phyloP scores from a whole-genome alignment of 2,113 vertebrate species.

The Burhinus oedicnemus region DNA sequence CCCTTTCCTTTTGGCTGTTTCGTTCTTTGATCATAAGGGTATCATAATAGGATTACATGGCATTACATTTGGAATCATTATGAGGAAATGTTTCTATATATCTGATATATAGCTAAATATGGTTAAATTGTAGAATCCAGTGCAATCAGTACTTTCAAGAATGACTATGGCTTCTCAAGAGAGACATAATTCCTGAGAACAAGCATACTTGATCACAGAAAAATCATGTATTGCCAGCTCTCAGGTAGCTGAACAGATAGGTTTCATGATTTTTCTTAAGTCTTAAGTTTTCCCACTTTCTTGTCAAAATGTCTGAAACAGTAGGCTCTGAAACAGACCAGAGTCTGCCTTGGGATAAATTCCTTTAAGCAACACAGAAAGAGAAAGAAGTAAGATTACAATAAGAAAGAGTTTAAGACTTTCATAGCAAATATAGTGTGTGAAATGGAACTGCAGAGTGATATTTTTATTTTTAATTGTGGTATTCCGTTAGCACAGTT shows the following conservation, averaged over 20 bases:
- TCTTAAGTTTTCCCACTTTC: neutral
- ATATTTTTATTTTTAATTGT: neutral
- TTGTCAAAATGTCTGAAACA: neutral
- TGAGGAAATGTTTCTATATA: neutral
- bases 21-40: neutral
- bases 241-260: neutral
- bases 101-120: neutral
- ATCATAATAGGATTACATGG: neutral
- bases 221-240: neutral
- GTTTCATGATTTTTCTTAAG: neutral
- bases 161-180: neutral
- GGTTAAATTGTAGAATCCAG: neutral
- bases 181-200: neutral
- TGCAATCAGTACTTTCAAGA: neutral
- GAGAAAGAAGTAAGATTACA: neutral
- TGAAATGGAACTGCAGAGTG: neutral
- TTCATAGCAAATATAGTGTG: neutral
- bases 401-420: neutral
- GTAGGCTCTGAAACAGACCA: neutral
- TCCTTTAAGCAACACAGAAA: neutral
- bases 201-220: neutral
- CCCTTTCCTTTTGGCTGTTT: neutral
- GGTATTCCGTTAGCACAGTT: neutral
- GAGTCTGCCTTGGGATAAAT: neutral
- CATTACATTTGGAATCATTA: neutral